Base-by-base conservation (phyloP, 1,140 invertebrate species). In the Aradophagus sp. region DNA sequence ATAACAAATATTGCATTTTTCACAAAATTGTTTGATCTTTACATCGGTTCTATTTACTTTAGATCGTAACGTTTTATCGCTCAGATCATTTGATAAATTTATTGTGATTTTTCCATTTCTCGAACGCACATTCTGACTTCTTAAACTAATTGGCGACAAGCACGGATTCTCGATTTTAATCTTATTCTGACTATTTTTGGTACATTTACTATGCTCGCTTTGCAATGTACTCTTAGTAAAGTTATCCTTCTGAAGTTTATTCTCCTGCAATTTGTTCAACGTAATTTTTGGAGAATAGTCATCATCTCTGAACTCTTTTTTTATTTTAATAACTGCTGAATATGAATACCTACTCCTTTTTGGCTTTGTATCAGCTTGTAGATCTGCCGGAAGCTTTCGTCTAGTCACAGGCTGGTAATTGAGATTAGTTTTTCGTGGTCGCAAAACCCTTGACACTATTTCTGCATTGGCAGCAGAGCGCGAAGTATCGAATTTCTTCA, bases 11-110 rank as follows among this genome's bases (percentile, higher is more conserved):
- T 77, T 73, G 23, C 82, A 83, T 29, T 73, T 72, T 4, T 81
- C 79, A 39, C 82, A 84, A 17, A 69, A 77, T 16, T 73, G 68
- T 44, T 80, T 82, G 4, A 75, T 56, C 10, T 75, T 70, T 5
- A 63, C 26, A 31, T 56, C 42, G 6, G 7, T 35, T 17, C 12
- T n/a, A n/a, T n/a, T n/a, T n/a, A n/a, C n/a, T n/a, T n/a, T n/a
- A n/a, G n/a, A n/a, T n/a, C n/a, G n/a, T n/a, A n/a, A n/a, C 8
- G 31, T 38, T 26, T 50, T 63, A 29, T 34, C 14, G 59, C 0
- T 2, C 67, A 66, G 23, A 34, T 23, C 13, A n/a, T 39, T 61
- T 42, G 1, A 23, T 15, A 3, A 39, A n/a, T n/a, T n/a, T n/a
- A 13, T 59, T 26, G 68, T 74, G 1, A 58, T 6, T 36, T 78